A percentile compares a stretch with the other conserved stretches of the same genome.
phyloP scores from a whole-genome alignment of 2,797 vertebrate species.

The Sebastes minor region DNA sequence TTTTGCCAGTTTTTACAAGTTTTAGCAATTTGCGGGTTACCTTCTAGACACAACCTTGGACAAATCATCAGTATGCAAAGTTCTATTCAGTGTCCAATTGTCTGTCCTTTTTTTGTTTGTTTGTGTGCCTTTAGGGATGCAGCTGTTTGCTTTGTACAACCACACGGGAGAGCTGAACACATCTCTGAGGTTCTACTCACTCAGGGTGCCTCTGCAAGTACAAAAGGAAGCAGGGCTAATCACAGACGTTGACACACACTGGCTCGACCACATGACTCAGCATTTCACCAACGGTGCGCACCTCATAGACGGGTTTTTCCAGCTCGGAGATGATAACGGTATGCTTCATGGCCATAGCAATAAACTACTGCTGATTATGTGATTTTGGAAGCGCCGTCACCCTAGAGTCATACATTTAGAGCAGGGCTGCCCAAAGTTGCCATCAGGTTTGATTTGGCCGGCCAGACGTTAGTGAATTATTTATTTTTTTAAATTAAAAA shows the following conservation, averaged over 20 bases:
- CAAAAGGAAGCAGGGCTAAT: conserved; percentile 87
- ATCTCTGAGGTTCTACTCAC: conserved; percentile 88
- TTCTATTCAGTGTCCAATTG: background rate
- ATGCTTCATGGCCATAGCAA: background rate
- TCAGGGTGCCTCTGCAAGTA: conserved; percentile 90
- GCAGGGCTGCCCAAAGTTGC: background rate
- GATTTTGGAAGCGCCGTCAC: background rate
- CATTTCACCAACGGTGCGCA: conserved; percentile 93
- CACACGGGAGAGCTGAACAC: conserved; percentile 82
- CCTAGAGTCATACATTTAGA: background rate
- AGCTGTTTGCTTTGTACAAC: conserved; percentile 94
- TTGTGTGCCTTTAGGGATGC: conserved; percentile 74
- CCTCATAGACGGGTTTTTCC: conserved; percentile 91
- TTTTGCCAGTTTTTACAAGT: background rate
- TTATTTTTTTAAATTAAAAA: no score
- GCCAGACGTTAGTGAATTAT: no score
- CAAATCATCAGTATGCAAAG: background rate
- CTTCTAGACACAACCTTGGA: background rate
- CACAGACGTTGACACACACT: conserved; percentile 89
- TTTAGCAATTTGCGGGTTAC: background rate
- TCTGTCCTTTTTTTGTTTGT: background rate
- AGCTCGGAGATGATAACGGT: conserved; percentile 87
- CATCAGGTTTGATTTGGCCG: no score
- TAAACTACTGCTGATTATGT: background rate
- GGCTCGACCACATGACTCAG: conserved; percentile 98